These are phyloP conservation scores for Rhabditoides inermis DNA, from an alignment of 2,888 invertebrate species.

Conservation along the genomic window DNA sequence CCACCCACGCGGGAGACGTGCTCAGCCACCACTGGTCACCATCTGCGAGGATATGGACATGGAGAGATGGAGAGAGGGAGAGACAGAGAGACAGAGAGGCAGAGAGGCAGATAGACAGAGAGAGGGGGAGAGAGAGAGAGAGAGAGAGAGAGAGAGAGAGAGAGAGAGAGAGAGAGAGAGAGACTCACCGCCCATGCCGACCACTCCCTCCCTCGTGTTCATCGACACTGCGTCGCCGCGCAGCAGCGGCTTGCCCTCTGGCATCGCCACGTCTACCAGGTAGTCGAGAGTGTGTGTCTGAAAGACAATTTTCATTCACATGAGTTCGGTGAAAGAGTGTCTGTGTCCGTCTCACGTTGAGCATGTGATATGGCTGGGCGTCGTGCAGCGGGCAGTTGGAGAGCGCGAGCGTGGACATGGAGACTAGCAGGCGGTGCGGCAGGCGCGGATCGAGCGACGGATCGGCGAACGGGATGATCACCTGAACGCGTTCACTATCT, in stretches of 20 bases:
- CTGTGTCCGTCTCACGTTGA: too few relatives aligned
- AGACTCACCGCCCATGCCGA: constrained; percentile 4
- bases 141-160: too few relatives aligned
- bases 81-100: too few relatives aligned
- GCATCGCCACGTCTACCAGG: constrained; percentile 1
- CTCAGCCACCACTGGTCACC: constrained; percentile 15
- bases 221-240: constrained; percentile 7
- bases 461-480: constrained; percentile 13
- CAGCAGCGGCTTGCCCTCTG: constrained; percentile 5
- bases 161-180: background rate
- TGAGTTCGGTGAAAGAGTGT: too few relatives aligned
- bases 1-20: constrained; percentile 41
- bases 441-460: constrained; percentile 15
- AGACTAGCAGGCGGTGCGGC: constrained; percentile 13
- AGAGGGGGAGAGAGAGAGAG: too few relatives aligned
- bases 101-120: too few relatives aligned
- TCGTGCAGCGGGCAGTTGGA: constrained; percentile 1
- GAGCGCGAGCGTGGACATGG: constrained; percentile 12
- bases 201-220: constrained; percentile 1
- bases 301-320: too few relatives aligned
- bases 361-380: too few relatives aligned
- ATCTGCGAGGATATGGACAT: constrained; percentile 12
- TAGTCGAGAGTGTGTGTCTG: constrained; percentile 5
- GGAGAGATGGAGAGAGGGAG: too few relatives aligned
- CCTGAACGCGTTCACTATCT: constrained; percentile 7